Percentiles rank a stretch among this genome's conserved stretches.
Conservation (phyloP, 2,888 invertebrate genomes). For the Galeopsomyia nigrocyanea region DNA sequence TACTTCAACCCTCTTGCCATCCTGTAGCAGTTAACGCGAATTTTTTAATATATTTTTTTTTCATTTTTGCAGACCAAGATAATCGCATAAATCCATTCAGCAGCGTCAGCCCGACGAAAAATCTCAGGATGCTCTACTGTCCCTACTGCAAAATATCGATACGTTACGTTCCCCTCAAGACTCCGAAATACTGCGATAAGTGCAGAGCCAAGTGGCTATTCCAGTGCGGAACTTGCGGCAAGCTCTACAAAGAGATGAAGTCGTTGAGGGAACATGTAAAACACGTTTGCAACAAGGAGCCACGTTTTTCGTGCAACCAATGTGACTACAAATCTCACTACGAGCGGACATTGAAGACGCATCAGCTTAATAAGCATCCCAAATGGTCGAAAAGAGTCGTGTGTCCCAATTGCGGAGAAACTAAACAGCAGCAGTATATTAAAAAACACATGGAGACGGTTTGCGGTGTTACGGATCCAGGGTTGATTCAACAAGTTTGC, state of each 20-base stretch:
- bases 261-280: conserved; percentile 5
- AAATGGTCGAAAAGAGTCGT: too few species aligned
- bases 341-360: neutral
- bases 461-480: too few species aligned
- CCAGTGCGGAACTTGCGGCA: conserved; percentile 6
- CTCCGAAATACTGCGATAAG: neutral
- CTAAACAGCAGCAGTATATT: too few species aligned
- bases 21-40: too few species aligned
- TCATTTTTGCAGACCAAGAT: too few species aligned
- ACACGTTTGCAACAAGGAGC: conserved; percentile 5
- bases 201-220: neutral
- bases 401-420: too few species aligned
- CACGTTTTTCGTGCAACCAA: neutral
- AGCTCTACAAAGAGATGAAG: conserved; percentile 5
- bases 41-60: too few species aligned
- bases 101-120: neutral
- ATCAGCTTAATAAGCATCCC: neutral
- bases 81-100: neutral
- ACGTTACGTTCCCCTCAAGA: neutral
- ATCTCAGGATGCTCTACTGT: conserved; percentile 7
- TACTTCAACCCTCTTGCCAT: too few species aligned
- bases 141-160: neutral
- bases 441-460: too few species aligned
- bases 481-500: too few species aligned
- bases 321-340: conserved; percentile 9